Conservation (phyloP, 2,797 vertebrate genomes). For the Simalia tracyae region DNA sequence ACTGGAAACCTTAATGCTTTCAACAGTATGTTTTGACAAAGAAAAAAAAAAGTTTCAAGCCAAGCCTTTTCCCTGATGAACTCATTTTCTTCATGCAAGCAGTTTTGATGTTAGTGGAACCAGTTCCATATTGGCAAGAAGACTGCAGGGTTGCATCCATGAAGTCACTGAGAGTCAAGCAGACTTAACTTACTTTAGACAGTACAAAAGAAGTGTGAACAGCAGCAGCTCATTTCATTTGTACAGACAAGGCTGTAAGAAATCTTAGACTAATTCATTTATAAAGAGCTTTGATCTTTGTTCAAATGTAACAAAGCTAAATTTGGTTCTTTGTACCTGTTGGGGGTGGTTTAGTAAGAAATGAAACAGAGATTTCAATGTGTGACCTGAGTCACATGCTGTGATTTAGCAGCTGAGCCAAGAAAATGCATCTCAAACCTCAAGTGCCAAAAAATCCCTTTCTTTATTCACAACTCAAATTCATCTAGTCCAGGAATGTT, state of each 20-base stretch:
- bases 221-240: background rate
- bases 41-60: background rate
- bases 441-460: background rate
- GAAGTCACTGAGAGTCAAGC: background rate
- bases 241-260: background rate
- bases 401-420: background rate
- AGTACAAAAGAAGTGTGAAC: background rate
- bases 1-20: background rate
- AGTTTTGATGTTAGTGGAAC: background rate
- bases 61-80: background rate
- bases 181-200: background rate
- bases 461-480: background rate
- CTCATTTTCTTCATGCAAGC: background rate
- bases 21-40: background rate
- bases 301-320: constrained; percentile 11
- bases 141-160: background rate
- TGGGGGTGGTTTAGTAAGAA: constrained; percentile 20
- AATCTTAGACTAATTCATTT: constrained; percentile 12
- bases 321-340: background rate
- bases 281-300: constrained; percentile 10
- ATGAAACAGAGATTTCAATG: constrained; percentile 3
- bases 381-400: background rate
- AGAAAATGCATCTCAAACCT: background rate
- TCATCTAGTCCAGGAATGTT: background rate
- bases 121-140: background rate